These are phyloP conservation scores for Proterorhinus semilunaris DNA, from an alignment of 2,113 vertebrate genomes.

Conservation along the genomic window DNA sequence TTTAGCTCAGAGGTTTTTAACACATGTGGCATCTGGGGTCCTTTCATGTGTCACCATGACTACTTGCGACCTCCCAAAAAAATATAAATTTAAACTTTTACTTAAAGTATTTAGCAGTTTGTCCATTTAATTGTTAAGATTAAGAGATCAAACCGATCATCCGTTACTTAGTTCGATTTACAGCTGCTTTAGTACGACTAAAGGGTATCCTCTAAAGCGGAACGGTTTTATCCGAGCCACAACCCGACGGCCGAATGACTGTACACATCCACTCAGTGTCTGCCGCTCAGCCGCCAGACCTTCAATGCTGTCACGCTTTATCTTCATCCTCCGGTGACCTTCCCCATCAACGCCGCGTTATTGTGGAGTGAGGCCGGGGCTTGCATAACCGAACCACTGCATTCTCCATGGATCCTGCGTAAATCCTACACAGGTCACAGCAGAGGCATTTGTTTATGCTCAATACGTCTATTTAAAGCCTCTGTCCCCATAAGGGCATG, in stretches of 20 bases:
- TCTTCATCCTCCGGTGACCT: slow-evolving; percentile 25
- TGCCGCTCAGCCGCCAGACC: slow-evolving; percentile 37
- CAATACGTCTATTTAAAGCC: slow-evolving; percentile 10
- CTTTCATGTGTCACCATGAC: too few relatives aligned
- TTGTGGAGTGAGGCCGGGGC: slow-evolving; percentile 42
- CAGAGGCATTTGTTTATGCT: slow-evolving; percentile 34
- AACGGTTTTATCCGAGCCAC: slow-evolving; percentile 5
- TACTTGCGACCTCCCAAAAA: too few relatives aligned
- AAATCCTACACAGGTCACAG: slow-evolving; percentile 42
- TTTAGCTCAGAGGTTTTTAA: too few relatives aligned
- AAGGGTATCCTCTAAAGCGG: background rate
- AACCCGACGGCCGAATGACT: slow-evolving; percentile 15
- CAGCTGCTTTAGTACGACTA: background rate
- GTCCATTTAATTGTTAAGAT: too few relatives aligned
- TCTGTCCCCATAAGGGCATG: background rate
- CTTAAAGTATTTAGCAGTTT: too few relatives aligned
- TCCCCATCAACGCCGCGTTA: slow-evolving; percentile 21
- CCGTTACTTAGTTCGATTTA: too few relatives aligned
- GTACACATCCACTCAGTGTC: slow-evolving; percentile 14
- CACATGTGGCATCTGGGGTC: too few relatives aligned
- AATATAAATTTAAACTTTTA: too few relatives aligned
- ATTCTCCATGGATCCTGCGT: slow-evolving; percentile 3
- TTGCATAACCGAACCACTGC: slow-evolving; percentile 51
- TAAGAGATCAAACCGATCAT: too few relatives aligned
- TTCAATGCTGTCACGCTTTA: slow-evolving; percentile 10